Conservation (phyloP, 2,797 vertebrate genomes). For the Platalea minor region DNA sequence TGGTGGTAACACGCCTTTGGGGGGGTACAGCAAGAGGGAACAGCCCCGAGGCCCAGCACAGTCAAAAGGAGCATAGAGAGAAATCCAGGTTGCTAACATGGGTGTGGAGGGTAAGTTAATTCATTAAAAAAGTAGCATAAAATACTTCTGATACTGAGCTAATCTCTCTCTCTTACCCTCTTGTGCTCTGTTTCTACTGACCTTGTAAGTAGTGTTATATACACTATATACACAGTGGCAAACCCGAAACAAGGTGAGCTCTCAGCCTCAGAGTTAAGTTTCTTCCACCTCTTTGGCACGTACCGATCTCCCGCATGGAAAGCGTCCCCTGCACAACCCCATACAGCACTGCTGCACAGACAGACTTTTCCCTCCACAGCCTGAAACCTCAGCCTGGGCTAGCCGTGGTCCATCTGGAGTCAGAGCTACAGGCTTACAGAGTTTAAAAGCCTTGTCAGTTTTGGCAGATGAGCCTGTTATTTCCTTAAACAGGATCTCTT, state of each 20-base stretch:
- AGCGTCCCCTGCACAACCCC: not conserved
- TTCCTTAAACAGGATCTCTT: conserved; percentile 4
- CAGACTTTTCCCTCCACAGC: not conserved
- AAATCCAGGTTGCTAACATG: not conserved
- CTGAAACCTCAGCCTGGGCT: not conserved
- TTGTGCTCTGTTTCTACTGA: not conserved
- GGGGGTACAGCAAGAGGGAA: not conserved
- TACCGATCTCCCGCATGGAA: not conserved
- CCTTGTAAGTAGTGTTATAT: not conserved
- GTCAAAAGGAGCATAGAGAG: not conserved
- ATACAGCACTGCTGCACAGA: not conserved
- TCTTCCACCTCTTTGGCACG: not conserved
- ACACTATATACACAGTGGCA: not conserved
- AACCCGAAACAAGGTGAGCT: not conserved
- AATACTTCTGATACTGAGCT: not conserved
- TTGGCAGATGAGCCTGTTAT: conserved; percentile 4
- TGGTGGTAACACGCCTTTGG: not conserved
- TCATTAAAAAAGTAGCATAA: not conserved
- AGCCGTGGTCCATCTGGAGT: not conserved
- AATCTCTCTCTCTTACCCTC: not conserved
- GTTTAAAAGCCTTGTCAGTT: not conserved
- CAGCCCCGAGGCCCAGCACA: not conserved
- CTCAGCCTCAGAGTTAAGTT: not conserved
- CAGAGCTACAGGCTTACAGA: not conserved
- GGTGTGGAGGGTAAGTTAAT: not conserved